Evolutionary conservation across 2,888 invertebrate genomes (phyloP).

Genomic region (Acleris cristana): DNA sequence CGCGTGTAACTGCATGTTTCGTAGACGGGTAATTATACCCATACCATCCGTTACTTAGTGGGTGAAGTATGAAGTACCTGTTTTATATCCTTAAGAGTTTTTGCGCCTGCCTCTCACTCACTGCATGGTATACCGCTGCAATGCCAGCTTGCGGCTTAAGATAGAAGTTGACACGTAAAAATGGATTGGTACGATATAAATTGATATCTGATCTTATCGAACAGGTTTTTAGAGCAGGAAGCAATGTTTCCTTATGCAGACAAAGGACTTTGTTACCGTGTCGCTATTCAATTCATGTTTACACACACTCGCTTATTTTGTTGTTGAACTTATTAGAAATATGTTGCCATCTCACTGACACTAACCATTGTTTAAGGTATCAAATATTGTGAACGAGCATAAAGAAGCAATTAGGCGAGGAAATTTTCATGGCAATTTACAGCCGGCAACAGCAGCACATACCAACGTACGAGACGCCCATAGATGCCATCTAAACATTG

Average conservation of each 20-base stretch:
- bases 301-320: background rate
- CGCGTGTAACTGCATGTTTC: conserved; percentile 27
- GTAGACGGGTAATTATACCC: conserved; percentile 17
- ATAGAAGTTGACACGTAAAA: conserved; percentile 12
- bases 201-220: conserved; percentile 26
- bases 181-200: conserved; percentile 17
- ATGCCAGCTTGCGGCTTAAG: conserved; percentile 27
- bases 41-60: conserved; percentile 24
- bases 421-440: no score
- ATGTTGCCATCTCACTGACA: background rate
- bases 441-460: no score
- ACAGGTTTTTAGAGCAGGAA: conserved; percentile 29
- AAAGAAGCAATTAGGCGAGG: no score
- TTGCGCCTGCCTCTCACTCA: conserved; percentile 46
- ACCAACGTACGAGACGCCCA: no score
- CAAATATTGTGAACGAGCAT: no score
- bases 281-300: background rate
- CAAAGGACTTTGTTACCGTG: background rate
- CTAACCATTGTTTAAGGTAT: no score
- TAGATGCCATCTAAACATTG: no score
- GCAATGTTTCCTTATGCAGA: background rate
- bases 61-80: conserved; percentile 19
- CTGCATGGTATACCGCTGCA: conserved; percentile 10
- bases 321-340: background rate
- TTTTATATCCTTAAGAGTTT: conserved; percentile 47